Conservation (phyloP, 2,113 vertebrate genomes). For the Pleuronectes platessa region DNA sequence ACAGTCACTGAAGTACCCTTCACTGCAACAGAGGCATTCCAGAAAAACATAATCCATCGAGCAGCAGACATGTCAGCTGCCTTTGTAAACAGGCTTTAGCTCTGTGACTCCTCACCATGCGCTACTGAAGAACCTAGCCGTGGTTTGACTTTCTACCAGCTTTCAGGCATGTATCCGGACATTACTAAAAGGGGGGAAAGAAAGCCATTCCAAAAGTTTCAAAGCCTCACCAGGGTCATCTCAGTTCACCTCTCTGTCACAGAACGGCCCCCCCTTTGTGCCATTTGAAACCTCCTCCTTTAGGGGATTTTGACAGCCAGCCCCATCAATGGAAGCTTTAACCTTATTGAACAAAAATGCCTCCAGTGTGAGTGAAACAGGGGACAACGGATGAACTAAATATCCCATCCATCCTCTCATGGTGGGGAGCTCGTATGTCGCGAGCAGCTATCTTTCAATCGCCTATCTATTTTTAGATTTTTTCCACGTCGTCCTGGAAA, state of each 20-base stretch:
- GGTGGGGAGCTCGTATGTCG: background rate
- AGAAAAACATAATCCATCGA: background rate
- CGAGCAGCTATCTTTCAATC: constrained; percentile 22
- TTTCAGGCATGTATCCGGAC: background rate
- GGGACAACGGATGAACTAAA: constrained; percentile 30
- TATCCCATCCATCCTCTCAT: constrained; percentile 25
- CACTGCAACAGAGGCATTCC: background rate
- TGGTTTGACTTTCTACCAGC: background rate
- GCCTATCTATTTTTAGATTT: constrained; percentile 37
- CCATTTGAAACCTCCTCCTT: constrained; percentile 3
- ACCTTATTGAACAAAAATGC: constrained; percentile 44
- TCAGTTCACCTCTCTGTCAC: background rate
- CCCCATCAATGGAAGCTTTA: constrained; percentile 27
- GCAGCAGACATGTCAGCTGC: background rate
- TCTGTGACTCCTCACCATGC: background rate
- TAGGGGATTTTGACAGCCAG: constrained; percentile 2
- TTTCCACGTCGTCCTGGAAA: constrained; percentile 16
- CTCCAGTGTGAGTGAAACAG: constrained; percentile 5
- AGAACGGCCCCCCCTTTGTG: background rate
- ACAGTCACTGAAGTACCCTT: background rate
- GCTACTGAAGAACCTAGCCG: background rate
- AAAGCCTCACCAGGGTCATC: constrained; percentile 9
- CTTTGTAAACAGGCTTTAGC: background rate
- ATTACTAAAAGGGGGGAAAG: background rate
- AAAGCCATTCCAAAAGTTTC: constrained; percentile 2